Conservation (phyloP, 2,797 vertebrate species). For the Malacoctenus gilli region DNA sequence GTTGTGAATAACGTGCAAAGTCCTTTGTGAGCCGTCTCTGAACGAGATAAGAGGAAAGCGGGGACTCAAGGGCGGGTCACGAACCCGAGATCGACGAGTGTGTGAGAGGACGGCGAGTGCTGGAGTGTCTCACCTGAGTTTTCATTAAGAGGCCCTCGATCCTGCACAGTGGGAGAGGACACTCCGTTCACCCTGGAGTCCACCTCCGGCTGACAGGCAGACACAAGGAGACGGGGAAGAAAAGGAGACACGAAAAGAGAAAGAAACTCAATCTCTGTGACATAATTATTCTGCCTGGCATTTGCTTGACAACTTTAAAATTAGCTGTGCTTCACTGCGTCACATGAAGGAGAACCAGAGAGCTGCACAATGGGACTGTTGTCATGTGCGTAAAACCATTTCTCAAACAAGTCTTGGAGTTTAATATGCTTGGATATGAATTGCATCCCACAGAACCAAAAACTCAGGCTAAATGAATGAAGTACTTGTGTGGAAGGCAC, state of each 20-base stretch:
- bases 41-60: no score
- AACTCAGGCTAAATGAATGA: no score
- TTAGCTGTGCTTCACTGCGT: constrained; percentile 34
- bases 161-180: constrained; percentile 85
- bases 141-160: constrained; percentile 81
- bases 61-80: background rate
- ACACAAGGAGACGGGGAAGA: background rate
- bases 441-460: no score
- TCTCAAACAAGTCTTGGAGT: no score
- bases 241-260: background rate
- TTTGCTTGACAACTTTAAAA: constrained; percentile 50
- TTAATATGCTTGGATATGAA: no score
- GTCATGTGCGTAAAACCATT: constrained; percentile 22
- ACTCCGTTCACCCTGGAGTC: constrained; percentile 89
- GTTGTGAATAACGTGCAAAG: background rate
- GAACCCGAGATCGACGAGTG: background rate
- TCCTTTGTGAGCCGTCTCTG: no score
- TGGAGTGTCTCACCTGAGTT: constrained; percentile 83
- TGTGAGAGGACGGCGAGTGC: constrained; percentile 9
- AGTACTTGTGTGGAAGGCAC: no score
- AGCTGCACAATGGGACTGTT: constrained; percentile 22
- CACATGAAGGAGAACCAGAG: constrained; percentile 29
- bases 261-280: constrained; percentile 48
- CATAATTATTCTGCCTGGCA: constrained; percentile 35
- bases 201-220: constrained; percentile 83